Conservation (phyloP, 2,113 vertebrate species). For the Trachemys scripta region DNA sequence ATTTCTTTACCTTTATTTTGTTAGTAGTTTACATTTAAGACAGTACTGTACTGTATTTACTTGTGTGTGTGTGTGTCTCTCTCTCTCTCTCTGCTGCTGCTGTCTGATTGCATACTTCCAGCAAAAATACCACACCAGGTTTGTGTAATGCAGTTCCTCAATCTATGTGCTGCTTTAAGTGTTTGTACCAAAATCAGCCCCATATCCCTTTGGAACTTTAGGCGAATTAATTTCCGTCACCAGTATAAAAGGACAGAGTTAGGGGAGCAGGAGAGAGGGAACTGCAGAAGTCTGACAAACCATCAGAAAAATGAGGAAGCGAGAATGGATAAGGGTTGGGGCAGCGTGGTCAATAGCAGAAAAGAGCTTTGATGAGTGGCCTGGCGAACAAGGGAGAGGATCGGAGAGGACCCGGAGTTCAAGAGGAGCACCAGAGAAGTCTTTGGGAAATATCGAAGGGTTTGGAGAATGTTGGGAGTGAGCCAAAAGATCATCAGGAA, state of each 20-base stretch:
- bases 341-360: too few species aligned
- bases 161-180: neutral
- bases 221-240: neutral
- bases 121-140: neutral
- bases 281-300: neutral
- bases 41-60: too few species aligned
- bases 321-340: neutral
- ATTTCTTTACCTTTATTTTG: too few species aligned
- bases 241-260: neutral
- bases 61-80: too few species aligned
- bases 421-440: neutral
- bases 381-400: neutral
- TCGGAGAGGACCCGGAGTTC: neutral
- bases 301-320: neutral
- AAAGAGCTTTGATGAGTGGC: rapidly evolving
- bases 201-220: neutral
- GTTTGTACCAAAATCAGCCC: neutral
- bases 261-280: neutral
- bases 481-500: neutral
- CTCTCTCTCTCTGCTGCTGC: too few species aligned
- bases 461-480: neutral
- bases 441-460: neutral
- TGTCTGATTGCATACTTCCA: too few species aligned
- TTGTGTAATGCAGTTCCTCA: neutral
- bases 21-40: too few species aligned